These are phyloP conservation scores for Falco naumanni DNA, from an alignment of 2,797 vertebrate genomes.

Conservation along the genomic window DNA sequence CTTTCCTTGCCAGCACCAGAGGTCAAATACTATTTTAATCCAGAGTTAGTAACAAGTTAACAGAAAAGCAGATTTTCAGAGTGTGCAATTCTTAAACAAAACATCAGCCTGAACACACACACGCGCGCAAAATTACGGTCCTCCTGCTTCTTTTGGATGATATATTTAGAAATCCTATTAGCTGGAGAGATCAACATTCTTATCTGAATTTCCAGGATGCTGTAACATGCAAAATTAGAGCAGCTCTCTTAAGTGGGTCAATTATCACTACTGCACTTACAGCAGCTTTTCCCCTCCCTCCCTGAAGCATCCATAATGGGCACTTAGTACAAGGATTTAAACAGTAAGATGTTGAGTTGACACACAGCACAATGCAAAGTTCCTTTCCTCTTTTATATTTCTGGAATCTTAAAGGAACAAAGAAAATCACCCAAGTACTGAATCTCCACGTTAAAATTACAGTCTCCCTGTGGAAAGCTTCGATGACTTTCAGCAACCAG, in stretches of 20 bases:
- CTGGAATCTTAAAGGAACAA: neutral
- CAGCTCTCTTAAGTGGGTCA: conserved; percentile 71
- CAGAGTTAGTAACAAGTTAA: conserved; percentile 9
- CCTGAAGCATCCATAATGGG: conserved; percentile 32
- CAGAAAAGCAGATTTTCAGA: conserved; percentile 49
- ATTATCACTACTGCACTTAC: conserved; percentile 66
- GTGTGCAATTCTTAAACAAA: conserved; percentile 53
- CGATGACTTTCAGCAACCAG: neutral
- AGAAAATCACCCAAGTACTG: conserved; percentile 6
- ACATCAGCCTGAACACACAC: conserved; percentile 29
- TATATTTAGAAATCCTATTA: conserved; percentile 75
- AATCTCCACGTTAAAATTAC: neutral
- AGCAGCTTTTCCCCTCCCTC: conserved; percentile 55
- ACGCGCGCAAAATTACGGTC: conserved; percentile 20
- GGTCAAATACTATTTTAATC: conserved; percentile 31
- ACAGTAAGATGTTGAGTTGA: conserved; percentile 3
- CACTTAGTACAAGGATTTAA: conserved; percentile 46
- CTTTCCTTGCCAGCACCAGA: neutral
- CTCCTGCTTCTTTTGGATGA: conserved; percentile 55
- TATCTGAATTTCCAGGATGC: conserved; percentile 73
- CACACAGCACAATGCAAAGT: neutral
- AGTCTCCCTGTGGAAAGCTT: neutral
- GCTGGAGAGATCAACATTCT: conserved; percentile 71
- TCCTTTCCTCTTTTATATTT: neutral
- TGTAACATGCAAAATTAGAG: conserved; percentile 70